These are phyloP conservation scores for Philypnodon macrostomus DNA, from an alignment of 2,797 vertebrate genomes.

Conservation along the genomic window DNA sequence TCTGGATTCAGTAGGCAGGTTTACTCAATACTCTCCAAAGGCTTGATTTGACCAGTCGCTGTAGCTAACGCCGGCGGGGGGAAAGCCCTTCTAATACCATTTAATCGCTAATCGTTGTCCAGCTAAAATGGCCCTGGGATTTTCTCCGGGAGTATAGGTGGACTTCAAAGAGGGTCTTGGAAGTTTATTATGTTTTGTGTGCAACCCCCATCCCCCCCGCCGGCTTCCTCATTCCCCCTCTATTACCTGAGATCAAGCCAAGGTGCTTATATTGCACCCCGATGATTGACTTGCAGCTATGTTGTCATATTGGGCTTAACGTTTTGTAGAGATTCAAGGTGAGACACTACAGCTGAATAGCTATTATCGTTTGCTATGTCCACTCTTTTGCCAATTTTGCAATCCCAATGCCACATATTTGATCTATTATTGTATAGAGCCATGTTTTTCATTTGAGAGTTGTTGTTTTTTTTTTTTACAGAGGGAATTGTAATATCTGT, in stretches of 20 bases:
- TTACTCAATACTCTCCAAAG: constrained; percentile 20
- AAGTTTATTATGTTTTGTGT: constrained; percentile 61
- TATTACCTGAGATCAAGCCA: constrained; percentile 57
- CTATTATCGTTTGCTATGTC: not conserved
- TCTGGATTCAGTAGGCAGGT: constrained; percentile 13
- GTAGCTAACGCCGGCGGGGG: constrained; percentile 16
- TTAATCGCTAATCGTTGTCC: constrained; percentile 52
- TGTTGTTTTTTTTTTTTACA: too few species aligned
- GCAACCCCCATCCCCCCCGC: constrained; percentile 24
- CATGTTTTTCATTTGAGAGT: too few species aligned
- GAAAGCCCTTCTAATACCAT: constrained; percentile 33
- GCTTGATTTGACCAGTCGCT: constrained; percentile 39
- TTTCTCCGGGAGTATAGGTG: constrained; percentile 21
- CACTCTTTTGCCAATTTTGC: too few species aligned
- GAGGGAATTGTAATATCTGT: too few species aligned
- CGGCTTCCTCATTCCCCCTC: constrained; percentile 6
- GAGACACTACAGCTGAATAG: too few species aligned
- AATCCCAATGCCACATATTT: too few species aligned
- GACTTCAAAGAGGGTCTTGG: constrained; percentile 57
- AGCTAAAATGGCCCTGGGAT: constrained; percentile 11
- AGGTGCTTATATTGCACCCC: constrained; percentile 65
- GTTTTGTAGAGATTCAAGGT: constrained; percentile 67
- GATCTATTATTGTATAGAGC: too few species aligned
- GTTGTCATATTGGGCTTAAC: constrained; percentile 66
- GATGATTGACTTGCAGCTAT: constrained; percentile 73